Conservation (phyloP, 2,113 vertebrate species). For the Pedetes capensis region DNA sequence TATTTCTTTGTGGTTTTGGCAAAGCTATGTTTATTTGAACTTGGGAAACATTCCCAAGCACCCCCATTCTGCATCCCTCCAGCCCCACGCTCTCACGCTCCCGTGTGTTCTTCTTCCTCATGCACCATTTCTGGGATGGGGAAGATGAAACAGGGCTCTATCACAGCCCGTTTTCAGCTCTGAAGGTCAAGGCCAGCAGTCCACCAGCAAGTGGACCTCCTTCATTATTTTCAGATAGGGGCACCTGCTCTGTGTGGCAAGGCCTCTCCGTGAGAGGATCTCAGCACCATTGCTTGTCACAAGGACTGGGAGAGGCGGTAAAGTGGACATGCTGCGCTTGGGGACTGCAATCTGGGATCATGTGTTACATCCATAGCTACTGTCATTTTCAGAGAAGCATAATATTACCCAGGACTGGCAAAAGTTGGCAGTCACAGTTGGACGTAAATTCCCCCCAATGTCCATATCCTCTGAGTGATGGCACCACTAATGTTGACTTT, state of each 20-base stretch:
- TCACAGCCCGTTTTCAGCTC: rapidly evolving
- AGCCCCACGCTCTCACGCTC: rapidly evolving
- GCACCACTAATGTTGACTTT: neutral
- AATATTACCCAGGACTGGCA: neutral
- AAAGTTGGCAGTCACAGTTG: neutral
- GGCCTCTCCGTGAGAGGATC: rapidly evolving
- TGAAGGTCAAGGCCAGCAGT: rapidly evolving
- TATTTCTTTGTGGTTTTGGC: neutral
- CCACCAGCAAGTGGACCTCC: rapidly evolving
- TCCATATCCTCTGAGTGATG: neutral
- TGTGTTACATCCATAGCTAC: rapidly evolving
- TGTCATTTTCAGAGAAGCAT: neutral
- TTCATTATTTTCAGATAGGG: neutral
- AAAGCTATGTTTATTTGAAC: neutral
- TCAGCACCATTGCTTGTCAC: rapidly evolving
- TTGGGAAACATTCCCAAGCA: neutral
- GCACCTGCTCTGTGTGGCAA: rapidly evolving
- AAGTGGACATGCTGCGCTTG: rapidly evolving
- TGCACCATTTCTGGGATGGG: rapidly evolving
- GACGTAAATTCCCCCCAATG: neutral
- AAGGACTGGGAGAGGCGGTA: rapidly evolving
- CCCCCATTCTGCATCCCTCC: neutral
- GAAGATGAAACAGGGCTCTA: rapidly evolving
- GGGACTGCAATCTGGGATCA: rapidly evolving
- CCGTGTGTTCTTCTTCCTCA: too few species aligned